These are phyloP conservation scores for Agrilus biguttatus DNA, from an alignment of 2,888 invertebrate genomes.

Conservation along the genomic window DNA sequence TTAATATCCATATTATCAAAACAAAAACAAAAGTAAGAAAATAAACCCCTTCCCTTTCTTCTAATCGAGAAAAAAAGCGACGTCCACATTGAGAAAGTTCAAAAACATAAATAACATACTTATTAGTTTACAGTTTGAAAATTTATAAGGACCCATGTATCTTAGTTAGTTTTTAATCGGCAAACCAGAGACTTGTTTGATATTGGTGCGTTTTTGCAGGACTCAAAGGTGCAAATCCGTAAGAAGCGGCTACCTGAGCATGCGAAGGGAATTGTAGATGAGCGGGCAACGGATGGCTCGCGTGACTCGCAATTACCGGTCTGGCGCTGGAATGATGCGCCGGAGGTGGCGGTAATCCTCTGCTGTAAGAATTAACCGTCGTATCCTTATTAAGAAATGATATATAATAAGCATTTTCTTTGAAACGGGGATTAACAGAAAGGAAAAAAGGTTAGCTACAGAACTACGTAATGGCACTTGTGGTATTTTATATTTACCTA, in stretches of 20 bases:
- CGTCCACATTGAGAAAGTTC: no score
- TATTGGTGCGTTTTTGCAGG: conserved; percentile 57
- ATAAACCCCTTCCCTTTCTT: no score
- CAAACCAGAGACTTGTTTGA: conserved; percentile 60
- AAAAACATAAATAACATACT: neutral
- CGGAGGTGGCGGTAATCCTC: conserved; percentile 58
- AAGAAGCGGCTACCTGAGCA: conserved; percentile 42
- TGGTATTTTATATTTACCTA: no score
- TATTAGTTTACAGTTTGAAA: conserved; percentile 19
- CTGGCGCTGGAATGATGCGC: conserved; percentile 69
- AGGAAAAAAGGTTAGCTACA: no score
- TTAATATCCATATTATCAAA: no score
- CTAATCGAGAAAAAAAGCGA: no score
- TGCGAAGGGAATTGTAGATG: conserved; percentile 66
- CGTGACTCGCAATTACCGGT: conserved; percentile 47
- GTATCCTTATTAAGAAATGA: neutral
- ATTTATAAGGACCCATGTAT: conserved; percentile 6
- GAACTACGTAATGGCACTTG: no score
- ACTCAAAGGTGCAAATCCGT: conserved; percentile 55
- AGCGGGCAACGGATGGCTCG: conserved; percentile 65
- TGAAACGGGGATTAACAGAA: no score
- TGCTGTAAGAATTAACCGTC: conserved; percentile 27
- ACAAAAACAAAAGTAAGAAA: no score
- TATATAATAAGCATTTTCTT: no score
- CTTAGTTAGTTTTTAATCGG: conserved; percentile 37